phyloP scores from a whole-genome alignment of 2,797 vertebrate genomes.

The Chelon labrosus region DNA sequence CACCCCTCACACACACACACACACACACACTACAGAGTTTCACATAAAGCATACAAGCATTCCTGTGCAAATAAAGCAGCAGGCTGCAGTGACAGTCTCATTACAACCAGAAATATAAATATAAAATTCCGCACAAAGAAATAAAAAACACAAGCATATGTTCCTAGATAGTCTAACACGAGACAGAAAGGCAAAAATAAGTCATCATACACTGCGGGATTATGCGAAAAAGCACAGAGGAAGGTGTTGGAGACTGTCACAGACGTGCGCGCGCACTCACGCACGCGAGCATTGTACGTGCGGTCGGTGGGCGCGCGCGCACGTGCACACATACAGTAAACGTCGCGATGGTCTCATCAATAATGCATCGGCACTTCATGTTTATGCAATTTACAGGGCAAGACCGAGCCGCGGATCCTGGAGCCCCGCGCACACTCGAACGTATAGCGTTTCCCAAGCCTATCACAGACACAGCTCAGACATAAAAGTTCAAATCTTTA shows the following conservation, averaged over 20 bases:
- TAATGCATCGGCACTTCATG: constrained; percentile 92
- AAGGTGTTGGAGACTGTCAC: constrained; percentile 47
- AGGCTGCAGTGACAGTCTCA: constrained; percentile 5
- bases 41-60: constrained; percentile 18
- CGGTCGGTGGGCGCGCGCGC: constrained; percentile 40
- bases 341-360: constrained; percentile 87
- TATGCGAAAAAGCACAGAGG: constrained; percentile 29
- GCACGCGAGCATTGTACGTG: constrained; percentile 14
- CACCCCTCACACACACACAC: constrained; percentile 19
- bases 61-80: constrained; percentile 20
- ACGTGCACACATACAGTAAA: constrained; percentile 63
- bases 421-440: constrained; percentile 36
- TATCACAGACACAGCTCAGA: constrained; percentile 48
- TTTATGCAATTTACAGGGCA: constrained; percentile 91
- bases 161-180: constrained; percentile 16
- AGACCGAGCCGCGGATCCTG: constrained; percentile 74
- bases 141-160: neutral
- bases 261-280: neutral
- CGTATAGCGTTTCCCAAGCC: constrained; percentile 39
- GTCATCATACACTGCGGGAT: constrained; percentile 38
- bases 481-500: constrained; percentile 51
- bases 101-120: constrained; percentile 5
- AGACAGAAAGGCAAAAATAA: constrained; percentile 24
- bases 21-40: neutral
- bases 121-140: neutral